These are phyloP conservation scores for Choristoneura fumiferana DNA, from an alignment of 1,140 invertebrate species.

Conservation along the genomic window DNA sequence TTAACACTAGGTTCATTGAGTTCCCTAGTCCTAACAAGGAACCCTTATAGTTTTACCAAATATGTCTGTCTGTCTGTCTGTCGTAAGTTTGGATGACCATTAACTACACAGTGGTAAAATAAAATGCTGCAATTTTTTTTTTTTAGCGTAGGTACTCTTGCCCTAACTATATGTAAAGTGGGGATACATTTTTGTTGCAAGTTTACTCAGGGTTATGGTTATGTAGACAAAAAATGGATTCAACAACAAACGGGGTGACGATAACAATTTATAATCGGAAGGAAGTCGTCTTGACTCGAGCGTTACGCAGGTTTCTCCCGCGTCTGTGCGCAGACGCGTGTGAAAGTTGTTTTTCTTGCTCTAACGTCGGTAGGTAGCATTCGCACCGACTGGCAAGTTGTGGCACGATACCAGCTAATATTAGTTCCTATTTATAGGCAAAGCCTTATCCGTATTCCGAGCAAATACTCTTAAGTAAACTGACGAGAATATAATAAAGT, in stretches of 20 bases:
- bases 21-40: too few species aligned
- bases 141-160: too few species aligned
- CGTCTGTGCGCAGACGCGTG: conserved; percentile 34
- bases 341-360: conserved; percentile 66
- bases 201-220: too few species aligned
- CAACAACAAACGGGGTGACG: background rate
- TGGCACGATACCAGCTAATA: background rate
- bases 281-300: conserved; percentile 33
- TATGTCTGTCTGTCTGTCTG: too few species aligned
- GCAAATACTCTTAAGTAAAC: background rate
- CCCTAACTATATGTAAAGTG: too few species aligned
- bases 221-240: too few species aligned
- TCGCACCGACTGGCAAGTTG: background rate
- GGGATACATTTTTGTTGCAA: too few species aligned
- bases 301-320: conserved; percentile 46
- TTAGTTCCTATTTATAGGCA: background rate
- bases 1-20: too few species aligned
- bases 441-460: background rate
- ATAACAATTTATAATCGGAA: conserved; percentile 32
- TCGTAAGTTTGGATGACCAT: too few species aligned
- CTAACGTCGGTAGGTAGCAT: conserved; percentile 25
- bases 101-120: too few species aligned
- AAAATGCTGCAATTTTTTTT: too few species aligned
- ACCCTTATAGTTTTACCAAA: too few species aligned
- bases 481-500: background rate